Evolutionary conservation across 2,797 vertebrate species (phyloP), one percentile per base, ranked within the genome.

Genomic region (Neosilurus mollespiculum): DNA sequence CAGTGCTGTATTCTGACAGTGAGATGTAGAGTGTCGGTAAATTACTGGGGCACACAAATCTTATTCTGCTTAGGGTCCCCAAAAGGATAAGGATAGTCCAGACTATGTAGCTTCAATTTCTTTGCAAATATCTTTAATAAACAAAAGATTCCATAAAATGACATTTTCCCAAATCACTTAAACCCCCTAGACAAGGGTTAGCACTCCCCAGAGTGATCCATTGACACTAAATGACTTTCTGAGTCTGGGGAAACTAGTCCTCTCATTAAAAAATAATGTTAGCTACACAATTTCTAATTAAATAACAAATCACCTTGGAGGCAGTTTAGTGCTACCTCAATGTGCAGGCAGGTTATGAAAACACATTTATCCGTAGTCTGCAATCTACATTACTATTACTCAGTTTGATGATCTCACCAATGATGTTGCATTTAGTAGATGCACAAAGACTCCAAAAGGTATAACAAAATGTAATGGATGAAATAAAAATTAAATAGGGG

Each of bases 271-370:
- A 93, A 93, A 93, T 93, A 93, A 94, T 92, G 92, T 86, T 90
- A 91, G 93, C 95, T 95, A 93, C 95, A 93, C 95, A 91, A 94
- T 95, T 96, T 95, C 94, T 96, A 97, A 94, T 95, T 93, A 94
- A 94, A 97, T 96, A 96, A 92, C 92, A 96, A 96, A 96, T 95
- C 96, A 96, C 95, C 95, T 95, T 92, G 92, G 94, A 94, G 93
- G 93, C 94, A 91, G 91, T 91, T 92, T 91, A 91, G 91, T 92
- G 93, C 89, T 90, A 92, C 91, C 91, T 93, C 91, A 94, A 92
- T 93, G 94, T 94, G 94, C 89, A 92, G 89, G 91, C 88, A 87
- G 91, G 93, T 95, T 96, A 96, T 96, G 96, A 96, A 93, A 96
- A 95, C 89, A 91, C 94, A 92, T 93, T 90, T 89, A 91, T 49